Evolutionary conservation across 2,797 vertebrate species (phyloP), one percentile per base, ranked within the genome.

Genomic region (Syngnathus rostellatus): DNA sequence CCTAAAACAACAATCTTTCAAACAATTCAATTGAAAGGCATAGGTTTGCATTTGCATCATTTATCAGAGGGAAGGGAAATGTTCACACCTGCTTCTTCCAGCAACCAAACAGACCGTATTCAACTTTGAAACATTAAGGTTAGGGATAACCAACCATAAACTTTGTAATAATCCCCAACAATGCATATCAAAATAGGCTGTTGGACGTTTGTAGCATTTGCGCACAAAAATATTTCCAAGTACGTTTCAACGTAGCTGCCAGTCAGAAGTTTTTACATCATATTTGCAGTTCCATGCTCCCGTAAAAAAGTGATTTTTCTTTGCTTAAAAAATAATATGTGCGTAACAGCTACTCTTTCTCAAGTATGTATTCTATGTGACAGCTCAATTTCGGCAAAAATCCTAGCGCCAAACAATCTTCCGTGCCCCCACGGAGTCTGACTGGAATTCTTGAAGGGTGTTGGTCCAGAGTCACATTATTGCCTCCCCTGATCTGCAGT

Each of bases 401-500:
- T 23, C 37, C 37, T 7, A 37, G 25, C 31, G 14, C 37, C 12
- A 21, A 61, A 61, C n/a, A 45, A 72, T 74, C 71, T 78, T 69
- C 74, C 65, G 45, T 76, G 75, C 81, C 77, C 77, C 69, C 71
- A 4, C 45, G 73, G 79, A 79, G 71, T 77, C 63, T 2, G 23
- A 74, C 67, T 80, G 74, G 76, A 80, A 77, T 83, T 83, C 77
- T 83, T 76, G 82, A 77, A 87, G 83, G 83, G 79, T 81, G 81
- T 78, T 71, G 85, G 83, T 85, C 75, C 67, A 64, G 78, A 79
- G 81, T 85, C 63, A 69, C 73, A 81, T 78, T 81, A 81, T 84
- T 71, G 71, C 68, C 74, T 80, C 80, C 79, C 85, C 83, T 87
- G 86, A 88, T 88, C 83, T 78, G 74, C 83, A 86, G 86, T 85